Evolutionary conservation across 2,888 invertebrate species (phyloP).

Genomic region (Lymantria dispar): DNA sequence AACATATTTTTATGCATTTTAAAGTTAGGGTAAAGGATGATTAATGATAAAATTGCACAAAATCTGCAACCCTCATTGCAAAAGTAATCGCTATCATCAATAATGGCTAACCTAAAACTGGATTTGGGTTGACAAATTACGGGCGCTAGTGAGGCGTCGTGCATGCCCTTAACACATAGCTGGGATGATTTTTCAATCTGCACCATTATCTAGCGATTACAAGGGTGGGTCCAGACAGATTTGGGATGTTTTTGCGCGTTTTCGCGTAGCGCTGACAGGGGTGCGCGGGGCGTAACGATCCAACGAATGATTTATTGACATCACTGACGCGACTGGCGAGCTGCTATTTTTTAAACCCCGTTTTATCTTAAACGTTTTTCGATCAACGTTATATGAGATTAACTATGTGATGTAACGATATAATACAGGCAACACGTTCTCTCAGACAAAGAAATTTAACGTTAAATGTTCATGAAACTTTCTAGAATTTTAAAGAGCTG

Average conservation of each 20-base stretch:
- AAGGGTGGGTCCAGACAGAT: constrained; percentile 75
- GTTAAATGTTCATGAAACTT: constrained; percentile 4
- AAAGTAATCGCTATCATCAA: constrained; percentile 43
- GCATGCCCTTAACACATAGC: constrained; percentile 58
- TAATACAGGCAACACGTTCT: constrained; percentile 4
- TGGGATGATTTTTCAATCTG: constrained; percentile 77
- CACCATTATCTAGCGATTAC: constrained; percentile 78
- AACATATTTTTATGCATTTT: no score
- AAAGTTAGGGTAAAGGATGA: neutral
- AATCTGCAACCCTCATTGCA: constrained; percentile 33
- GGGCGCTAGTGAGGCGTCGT: constrained; percentile 36
- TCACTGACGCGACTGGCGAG: constrained; percentile 49
- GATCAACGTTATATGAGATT: constrained; percentile 49
- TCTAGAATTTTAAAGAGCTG: no score
- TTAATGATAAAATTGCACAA: constrained; percentile 15
- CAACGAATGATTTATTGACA: constrained; percentile 66
- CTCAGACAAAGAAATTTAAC: constrained; percentile 11
- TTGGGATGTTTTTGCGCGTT: constrained; percentile 65
- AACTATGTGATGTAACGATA: constrained; percentile 29
- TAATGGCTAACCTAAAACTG: constrained; percentile 44
- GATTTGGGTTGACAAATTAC: constrained; percentile 45
- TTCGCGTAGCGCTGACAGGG: constrained; percentile 49
- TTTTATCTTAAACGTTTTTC: constrained; percentile 65
- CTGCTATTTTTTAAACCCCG: constrained; percentile 64
- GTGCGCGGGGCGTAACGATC: constrained; percentile 47